Evolutionary conservation across 2,113 vertebrate species (phyloP), one percentile per base, ranked within the genome.

Genomic region (Grammomys surdaster): DNA sequence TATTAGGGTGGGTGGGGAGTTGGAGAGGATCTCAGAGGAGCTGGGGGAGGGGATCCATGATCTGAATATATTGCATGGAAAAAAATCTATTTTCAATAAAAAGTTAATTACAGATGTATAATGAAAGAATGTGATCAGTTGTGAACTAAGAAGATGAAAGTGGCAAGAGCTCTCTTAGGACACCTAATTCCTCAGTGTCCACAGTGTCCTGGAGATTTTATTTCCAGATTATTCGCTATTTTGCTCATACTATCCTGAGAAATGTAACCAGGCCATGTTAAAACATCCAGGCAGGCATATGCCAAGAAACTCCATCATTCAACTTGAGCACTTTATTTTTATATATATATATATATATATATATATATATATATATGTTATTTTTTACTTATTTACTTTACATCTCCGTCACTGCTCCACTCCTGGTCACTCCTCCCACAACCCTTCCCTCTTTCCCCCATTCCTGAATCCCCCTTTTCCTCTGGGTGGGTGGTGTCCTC

Each of bases 31-130:
- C 33, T 22, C 17, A 19, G 10, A n/a, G n/a, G 36, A 40, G 12
- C 7, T 40, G 3, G 36, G 19, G 19, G 6, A 63, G 80, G 4
- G 11, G 13, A 26, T 63, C 5, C 56, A 28, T 60, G 58, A 63
- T 63, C 58, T 43, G 36, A 43, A 84, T 43, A 63, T 40, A 63
- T 19, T 84, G 7, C 43, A 43, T 40, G 13, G 70, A 43, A 63
- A n/a, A n/a, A 20, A 40, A 43, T 43, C 56, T 60, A 84, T 17
- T 43, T 84, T 84, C n/a, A 43, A 84, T 43, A 63, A 63, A 17
- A 63, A 75, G n/a, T 40, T 24, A 75, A 43, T 60, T 88, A 76
- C 95, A 70, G 60, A 78, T 92, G 76, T 43, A 70, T 90, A 92
- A 70, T 8, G 12, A n/a, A 89, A 24, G 56, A 14, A 51, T 90